Conservation (phyloP, 2,113 vertebrate species). For the Steatornis caripensis region DNA sequence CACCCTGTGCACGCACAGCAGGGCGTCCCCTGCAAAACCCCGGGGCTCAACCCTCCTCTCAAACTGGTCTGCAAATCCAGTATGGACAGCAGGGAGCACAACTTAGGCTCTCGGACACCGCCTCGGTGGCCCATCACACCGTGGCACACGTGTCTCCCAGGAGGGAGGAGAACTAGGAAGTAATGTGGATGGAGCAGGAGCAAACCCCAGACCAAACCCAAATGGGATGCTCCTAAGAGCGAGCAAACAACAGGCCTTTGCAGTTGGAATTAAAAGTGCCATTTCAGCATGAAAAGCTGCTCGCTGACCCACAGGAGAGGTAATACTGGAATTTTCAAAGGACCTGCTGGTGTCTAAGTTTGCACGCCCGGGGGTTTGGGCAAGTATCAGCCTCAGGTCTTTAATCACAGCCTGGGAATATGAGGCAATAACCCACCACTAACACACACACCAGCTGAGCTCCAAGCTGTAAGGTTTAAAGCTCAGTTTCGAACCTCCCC, state of each 20-base stretch:
- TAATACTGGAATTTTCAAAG: not conserved
- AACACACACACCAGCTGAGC: not conserved
- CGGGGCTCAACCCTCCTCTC: not conserved
- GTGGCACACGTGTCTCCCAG: not conserved
- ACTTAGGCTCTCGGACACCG: not conserved
- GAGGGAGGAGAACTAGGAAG: not conserved
- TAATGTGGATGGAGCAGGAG: not conserved
- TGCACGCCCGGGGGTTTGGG: rapidly evolving
- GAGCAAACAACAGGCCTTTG: not conserved
- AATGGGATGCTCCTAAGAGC: not conserved
- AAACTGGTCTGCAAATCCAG: not conserved
- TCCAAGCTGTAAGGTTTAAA: not conserved
- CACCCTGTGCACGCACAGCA: not conserved
- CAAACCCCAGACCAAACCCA: not conserved
- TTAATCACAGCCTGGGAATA: not conserved
- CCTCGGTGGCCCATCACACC: not conserved
- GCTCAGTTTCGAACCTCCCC: not conserved
- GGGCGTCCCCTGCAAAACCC: not conserved
- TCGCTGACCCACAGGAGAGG: not conserved
- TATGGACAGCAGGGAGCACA: not conserved
- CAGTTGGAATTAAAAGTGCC: not conserved
- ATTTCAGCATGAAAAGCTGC: not conserved
- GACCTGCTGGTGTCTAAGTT: not conserved
- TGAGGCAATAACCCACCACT: not conserved
- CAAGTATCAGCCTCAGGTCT: not conserved